Base-by-base conservation (phyloP, 2,113 vertebrate genomes). In the Bolborhynchus lineola region DNA sequence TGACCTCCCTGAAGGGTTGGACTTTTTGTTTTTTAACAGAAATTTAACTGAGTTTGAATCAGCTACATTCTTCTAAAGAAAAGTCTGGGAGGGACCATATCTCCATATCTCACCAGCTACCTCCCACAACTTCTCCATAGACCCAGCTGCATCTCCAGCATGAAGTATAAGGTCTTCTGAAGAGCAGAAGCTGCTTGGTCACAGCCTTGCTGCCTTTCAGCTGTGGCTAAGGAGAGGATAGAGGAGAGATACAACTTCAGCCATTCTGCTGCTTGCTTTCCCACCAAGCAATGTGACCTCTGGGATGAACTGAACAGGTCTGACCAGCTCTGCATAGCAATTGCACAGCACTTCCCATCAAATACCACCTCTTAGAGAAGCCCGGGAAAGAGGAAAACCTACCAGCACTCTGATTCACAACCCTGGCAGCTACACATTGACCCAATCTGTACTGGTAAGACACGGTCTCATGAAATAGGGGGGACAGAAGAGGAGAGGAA, bases 301-400 rank as follows among this genome's bases (percentile, higher is more conserved):
- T 21, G 35, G 39, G 46, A 65, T 49, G 63, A 90, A 33, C 49
- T 9, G 10, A 83, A 64, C 41, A 44, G 55, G 77, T 77, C 35
- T 85, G 59, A 70, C 63, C 49, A 57, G 57, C 71, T 47, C 44
- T 69, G 44, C 44, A 33, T 5, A 60, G 41, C 44, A 28, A 31
- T 0, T 29, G 29, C 52, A 26, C 18, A 33, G 28, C 33, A 65
- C 35, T 76, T 88, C 26, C 37, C 29, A 60, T 20, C 24, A 26
- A 37, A 41, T 29, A 39, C 1, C 0, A 0, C 15, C 28, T 41
- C 59, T 64, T 23, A 25, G 15, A 70, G 31, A n/a, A 55, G 52
- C 33, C 23, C n/a, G 16, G 52, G 15, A 44, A 59, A 78, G 50
- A 72, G 29, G 11, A 69, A 69, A 39, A 59, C 26, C 13, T 17